Evolutionary conservation across 2,888 invertebrate genomes (phyloP), one percentile per base, ranked within the genome.

Genomic region (Brassicogethes aeneus): DNA sequence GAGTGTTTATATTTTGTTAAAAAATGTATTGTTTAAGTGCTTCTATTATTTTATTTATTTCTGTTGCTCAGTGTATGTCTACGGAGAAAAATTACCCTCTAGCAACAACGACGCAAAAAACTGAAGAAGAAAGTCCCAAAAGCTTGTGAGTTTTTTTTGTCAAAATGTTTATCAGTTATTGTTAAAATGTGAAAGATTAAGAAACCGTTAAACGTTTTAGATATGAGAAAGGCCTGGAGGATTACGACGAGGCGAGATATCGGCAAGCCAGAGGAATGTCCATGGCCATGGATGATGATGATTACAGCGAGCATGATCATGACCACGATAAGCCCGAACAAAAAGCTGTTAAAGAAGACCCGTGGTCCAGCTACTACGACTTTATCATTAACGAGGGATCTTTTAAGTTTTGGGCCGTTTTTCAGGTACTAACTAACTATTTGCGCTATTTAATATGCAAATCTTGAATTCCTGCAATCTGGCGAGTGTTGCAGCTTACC

Each of bases 401-500:
- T 13, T 89, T 87, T 68, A 89, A 89, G 62, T 89, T 89, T 68
- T 89, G 88, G 88, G 86, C 88, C 23, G 85, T 75, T 5, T 89
- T 89, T 65, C 88, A 89, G 76, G 87, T 86, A 65, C 66, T 17
- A 40, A 12, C 7, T 2, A 12, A 15, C 8, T 3, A 14, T 16
- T 7, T 14, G 33, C 5, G 16, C 16, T 31, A 16, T 36, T 34
- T 2, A 15, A 36, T 36, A 35, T 2, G 15, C 3, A 16, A 13
- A 17, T 16, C 29, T 35, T 13, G n/a, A n/a, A n/a, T n/a, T n/a
- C n/a, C n/a, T 36, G n/a, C n/a, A n/a, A n/a, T n/a, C n/a, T n/a
- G n/a, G n/a, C n/a, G n/a, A n/a, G n/a, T n/a, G n/a, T n/a, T n/a
- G n/a, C n/a, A n/a, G n/a, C n/a, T n/a, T n/a, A n/a, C n/a, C n/a